These are phyloP conservation scores for Strongylocentrotus purpuratus DNA, from an alignment of 35 echinoderm and acorn worm genomes.

Conservation along the genomic window DNA sequence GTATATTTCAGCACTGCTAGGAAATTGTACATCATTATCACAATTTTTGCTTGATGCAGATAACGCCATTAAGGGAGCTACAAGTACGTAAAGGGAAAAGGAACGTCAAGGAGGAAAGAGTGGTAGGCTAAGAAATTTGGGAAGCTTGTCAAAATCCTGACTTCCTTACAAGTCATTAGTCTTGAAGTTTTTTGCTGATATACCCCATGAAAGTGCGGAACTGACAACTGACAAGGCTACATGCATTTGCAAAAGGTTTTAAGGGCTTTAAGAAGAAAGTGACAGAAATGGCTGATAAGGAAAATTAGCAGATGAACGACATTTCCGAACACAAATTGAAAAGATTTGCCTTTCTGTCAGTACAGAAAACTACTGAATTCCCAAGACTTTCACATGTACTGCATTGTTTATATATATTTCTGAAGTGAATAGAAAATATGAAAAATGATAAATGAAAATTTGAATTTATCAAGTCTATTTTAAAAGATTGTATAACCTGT, in stretches of 20 bases:
- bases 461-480: no score
- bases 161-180: conserved; percentile 17
- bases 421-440: no score
- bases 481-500: no score
- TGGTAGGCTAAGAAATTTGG: conserved; percentile 1
- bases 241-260: neutral
- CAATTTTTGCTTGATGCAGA: neutral
- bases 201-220: conserved; percentile 14
- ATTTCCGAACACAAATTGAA: conserved; percentile 30
- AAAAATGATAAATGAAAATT: no score
- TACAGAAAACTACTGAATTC: neutral
- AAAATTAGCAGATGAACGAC: conserved; percentile 13
- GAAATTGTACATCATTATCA: conserved; percentile 1
- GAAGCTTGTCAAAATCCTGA: neutral
- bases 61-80: neutral
- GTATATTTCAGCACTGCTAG: neutral
- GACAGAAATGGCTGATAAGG: conserved; percentile 21
- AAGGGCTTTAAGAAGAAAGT: conserved; percentile 20
- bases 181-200: conserved; percentile 1
- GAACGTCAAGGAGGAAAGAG: neutral
- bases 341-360: neutral
- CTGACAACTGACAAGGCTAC: conserved; percentile 12
- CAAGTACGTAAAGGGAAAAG: neutral
- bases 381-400: neutral
- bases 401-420: no score